Evolutionary conservation across 2,797 vertebrate genomes (phyloP), one percentile per base, ranked within the genome.

Genomic region (Mormyrus proboscirostris): DNA sequence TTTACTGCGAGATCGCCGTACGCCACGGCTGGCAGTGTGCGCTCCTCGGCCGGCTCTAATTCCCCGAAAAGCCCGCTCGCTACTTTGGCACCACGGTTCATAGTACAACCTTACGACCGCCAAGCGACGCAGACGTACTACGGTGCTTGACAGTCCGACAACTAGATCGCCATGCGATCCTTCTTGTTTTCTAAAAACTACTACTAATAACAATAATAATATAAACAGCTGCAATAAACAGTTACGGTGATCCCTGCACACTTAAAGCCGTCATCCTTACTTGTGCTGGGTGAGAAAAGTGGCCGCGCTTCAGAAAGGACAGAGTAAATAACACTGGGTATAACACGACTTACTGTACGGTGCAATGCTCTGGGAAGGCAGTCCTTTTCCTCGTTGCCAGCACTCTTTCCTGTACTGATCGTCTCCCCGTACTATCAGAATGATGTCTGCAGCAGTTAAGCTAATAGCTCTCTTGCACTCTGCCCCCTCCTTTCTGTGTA

Each of bases 391-490:
- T 94, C 93, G 95, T 95, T 94, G 94, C 94, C 95, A 93, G 94
- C 95, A 93, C 95, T 95, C 95, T 96, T 95, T 96, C 96, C 96
- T 95, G 95, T 96, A 96, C 95, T 95, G 96, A 96, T 96, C 96
- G 93, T 95, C 95, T 96, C 97, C 96, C 95, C 96, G 94, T 94
- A 93, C 95, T 95, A 96, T 96, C 96, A 96, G 95, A 93, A 96
- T 96, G 97, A 96, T 97, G 97, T 98, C 97, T 97, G 97, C 97
- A 95, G 97, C 97, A 94, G 96, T 95, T 91, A 92, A 91, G 94
- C 96, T 95, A 95, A 95, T 93, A 94, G 95, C 95, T 93, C 94
- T 92, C 87, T 92, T 92, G 88, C 95, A 93, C 92, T 92, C 92
- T 93, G 94, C 94, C 93, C 94, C 95, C 94, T 93, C 94, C 94